These are phyloP conservation scores for Odontocolon sp. DNA, from an alignment of 2,888 invertebrate genomes.

Conservation along the genomic window DNA sequence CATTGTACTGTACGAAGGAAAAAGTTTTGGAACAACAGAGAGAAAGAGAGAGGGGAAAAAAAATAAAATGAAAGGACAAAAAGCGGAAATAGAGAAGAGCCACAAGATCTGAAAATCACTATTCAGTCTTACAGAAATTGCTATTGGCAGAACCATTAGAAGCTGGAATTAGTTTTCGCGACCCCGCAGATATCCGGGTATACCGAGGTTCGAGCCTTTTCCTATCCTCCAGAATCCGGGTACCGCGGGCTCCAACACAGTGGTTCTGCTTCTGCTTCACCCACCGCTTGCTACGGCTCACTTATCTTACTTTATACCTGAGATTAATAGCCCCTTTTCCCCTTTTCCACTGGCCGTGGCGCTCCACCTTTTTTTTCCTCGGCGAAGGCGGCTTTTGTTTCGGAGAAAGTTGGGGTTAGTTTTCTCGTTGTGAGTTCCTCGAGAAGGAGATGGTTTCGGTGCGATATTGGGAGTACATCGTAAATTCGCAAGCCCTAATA, in stretches of 20 bases:
- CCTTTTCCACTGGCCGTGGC: constrained; percentile 49
- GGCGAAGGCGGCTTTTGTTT: constrained; percentile 54
- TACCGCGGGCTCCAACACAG: constrained; percentile 42
- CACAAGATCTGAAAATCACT: constrained; percentile 64
- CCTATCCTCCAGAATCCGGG: constrained; percentile 42
- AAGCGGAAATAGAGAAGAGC: constrained; percentile 4
- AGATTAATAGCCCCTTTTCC: constrained; percentile 70
- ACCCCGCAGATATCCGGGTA: constrained; percentile 57
- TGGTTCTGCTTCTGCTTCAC: constrained; percentile 40
- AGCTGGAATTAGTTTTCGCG: constrained; percentile 72
- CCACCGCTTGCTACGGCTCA: constrained; percentile 63
- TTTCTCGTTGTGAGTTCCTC: constrained; percentile 22
- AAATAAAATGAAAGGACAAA: neutral
- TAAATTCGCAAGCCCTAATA: constrained; percentile 51
- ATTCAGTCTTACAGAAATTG: constrained; percentile 73
- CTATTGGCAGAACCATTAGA: constrained; percentile 76
- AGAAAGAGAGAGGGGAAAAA: neutral
- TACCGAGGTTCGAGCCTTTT: constrained; percentile 28
- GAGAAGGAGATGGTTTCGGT: constrained; percentile 38
- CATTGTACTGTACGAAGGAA: neutral
- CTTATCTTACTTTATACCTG: constrained; percentile 74
- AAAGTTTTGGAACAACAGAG: constrained; percentile 20
- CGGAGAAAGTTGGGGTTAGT: constrained; percentile 48
- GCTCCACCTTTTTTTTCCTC: constrained; percentile 39
- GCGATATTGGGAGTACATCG: constrained; percentile 53